Conservation (phyloP, 2,113 vertebrate genomes). For the Dipodomys merriami region DNA sequence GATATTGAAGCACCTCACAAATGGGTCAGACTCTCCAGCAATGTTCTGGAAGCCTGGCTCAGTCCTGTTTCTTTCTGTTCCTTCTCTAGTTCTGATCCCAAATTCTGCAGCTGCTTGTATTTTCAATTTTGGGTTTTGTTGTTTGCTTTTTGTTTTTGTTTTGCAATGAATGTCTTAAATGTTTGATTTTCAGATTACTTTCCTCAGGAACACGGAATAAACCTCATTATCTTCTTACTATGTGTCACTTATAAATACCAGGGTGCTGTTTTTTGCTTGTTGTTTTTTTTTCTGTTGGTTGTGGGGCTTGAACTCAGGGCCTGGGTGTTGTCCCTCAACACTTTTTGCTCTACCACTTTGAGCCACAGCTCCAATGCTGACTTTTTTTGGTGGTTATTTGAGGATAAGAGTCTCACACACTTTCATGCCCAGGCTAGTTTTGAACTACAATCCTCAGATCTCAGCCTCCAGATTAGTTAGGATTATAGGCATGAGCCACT, state of each 20-base stretch:
- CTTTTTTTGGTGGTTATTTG: too few species aligned
- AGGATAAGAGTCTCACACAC: too few species aligned
- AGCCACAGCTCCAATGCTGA: too few species aligned
- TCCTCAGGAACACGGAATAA: slow-evolving; percentile 50
- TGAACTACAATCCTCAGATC: too few species aligned
- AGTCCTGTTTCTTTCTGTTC: slow-evolving; percentile 5
- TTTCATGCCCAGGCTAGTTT: too few species aligned
- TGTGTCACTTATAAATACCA: not conserved
- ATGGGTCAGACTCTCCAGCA: slow-evolving; percentile 65
- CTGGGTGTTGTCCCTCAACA: too few species aligned
- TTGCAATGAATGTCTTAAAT: slow-evolving; percentile 55
- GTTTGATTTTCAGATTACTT: slow-evolving; percentile 49
- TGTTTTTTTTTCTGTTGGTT: not conserved
- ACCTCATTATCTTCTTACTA: slow-evolving; percentile 29
- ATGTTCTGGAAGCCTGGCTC: slow-evolving; percentile 54
- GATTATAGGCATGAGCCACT: too few species aligned
- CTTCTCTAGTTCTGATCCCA: slow-evolving; percentile 45
- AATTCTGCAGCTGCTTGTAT: slow-evolving; percentile 35
- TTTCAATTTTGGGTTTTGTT: slow-evolving; percentile 21
- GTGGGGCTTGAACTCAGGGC: too few species aligned
- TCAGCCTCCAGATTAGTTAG: too few species aligned
- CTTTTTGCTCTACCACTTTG: too few species aligned
- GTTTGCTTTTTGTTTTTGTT: not conserved
- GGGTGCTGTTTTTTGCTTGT: not conserved
- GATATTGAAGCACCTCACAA: slow-evolving; percentile 62